Conservation (phyloP, 2,888 invertebrate species). For the Parelbella ahira region DNA sequence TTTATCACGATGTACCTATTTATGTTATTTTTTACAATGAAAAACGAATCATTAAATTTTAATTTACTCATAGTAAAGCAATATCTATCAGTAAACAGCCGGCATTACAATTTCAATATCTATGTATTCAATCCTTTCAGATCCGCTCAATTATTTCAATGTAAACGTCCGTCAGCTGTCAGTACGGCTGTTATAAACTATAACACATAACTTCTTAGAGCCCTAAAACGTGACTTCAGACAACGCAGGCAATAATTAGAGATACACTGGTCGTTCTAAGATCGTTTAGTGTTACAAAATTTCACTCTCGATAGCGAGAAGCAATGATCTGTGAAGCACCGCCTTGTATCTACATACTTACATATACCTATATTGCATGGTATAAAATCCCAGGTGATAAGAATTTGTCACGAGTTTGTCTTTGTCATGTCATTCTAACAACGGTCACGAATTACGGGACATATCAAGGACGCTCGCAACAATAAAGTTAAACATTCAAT, state of each 20-base stretch:
- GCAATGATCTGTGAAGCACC: constrained; percentile 29
- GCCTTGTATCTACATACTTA: constrained; percentile 28
- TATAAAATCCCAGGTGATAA: constrained; percentile 25
- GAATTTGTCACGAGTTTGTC: constrained; percentile 50
- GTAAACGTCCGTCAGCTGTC: constrained; percentile 2
- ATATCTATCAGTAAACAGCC: too few relatives aligned
- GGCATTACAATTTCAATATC: too few relatives aligned
- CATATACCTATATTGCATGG: constrained; percentile 11
- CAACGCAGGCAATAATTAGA: constrained; percentile 57
- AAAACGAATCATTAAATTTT: too few relatives aligned
- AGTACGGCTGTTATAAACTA: constrained; percentile 13
- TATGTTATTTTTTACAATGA: too few relatives aligned
- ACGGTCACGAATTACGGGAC: constrained; percentile 48
- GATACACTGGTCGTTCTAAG: constrained; percentile 45
- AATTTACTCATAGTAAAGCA: too few relatives aligned
- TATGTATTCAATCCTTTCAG: too few relatives aligned
- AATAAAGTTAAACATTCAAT: constrained; percentile 29
- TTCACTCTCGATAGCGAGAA: constrained; percentile 36
- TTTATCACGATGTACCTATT: too few relatives aligned
- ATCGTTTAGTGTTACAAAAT: constrained; percentile 49
- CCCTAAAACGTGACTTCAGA: constrained; percentile 52
- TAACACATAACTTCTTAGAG: constrained; percentile 27
- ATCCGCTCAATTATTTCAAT: constrained; percentile 25
- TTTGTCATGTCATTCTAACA: constrained; percentile 33
- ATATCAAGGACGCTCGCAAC: constrained; percentile 32